Evolutionary conservation across 2,113 vertebrate species (phyloP), one percentile per base, ranked within the genome.

Genomic region (Tautogolabrus adspersus): DNA sequence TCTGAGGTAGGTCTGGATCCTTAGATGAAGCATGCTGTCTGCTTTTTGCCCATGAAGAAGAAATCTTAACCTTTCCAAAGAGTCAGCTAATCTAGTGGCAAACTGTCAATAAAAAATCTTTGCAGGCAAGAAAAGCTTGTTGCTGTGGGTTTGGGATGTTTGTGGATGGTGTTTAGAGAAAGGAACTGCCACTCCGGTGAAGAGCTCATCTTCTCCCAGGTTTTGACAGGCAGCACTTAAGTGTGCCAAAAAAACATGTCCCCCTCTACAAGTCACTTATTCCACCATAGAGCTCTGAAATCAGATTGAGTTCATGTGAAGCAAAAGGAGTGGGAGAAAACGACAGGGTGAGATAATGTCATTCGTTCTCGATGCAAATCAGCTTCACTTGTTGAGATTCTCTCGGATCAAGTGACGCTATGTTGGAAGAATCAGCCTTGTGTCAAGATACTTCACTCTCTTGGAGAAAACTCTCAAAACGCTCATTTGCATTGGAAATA

Each of bases 311-410:
- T 58, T 19, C 18, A 40, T 40, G 56, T 44, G 16, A 38, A 34
- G 63, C 38, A 51, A 38, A 5, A 7, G 19, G 34, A 15, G 4
- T 5, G n/a, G 4, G 1, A n/a, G 9, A 21, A 0, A 56, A 52
- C 8, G 15, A 59, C 69, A 18, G 38, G 73, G 61, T 68, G 77
- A 76, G 57, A 74, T 68, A 68, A 68, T 63, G 77, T 81, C 51
- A 65, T 77, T 81, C n/a, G 22, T 71, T 80, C 85, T 21, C 19
- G 9, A 85, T 85, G 82, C 70, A 85, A 82, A 89, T 90, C 60
- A 72, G 69, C 42, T 70, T 44, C 61, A 23, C 77, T 79, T 13
- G 0, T 52, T 18, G 30, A 38, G 61, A 69, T 64, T 67, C 11
- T 67, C 64, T 56, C 22, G 75, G 70, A 75, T 77, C 74, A 58